phyloP scores from a whole-genome alignment of 2,797 vertebrate genomes.

The Falco berigora region DNA sequence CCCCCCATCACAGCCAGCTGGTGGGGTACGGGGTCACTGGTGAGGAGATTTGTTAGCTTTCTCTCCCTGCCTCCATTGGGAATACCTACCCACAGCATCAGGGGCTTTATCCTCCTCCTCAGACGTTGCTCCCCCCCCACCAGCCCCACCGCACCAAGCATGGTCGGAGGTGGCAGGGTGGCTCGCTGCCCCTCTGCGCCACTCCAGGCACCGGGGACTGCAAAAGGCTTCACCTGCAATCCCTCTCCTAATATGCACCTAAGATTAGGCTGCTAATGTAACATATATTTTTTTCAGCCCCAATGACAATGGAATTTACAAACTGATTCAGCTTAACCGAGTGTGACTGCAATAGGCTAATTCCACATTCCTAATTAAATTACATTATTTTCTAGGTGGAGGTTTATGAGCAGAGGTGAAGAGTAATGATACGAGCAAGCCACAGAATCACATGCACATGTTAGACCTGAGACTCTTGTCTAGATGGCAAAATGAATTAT shows the following conservation, averaged over 20 bases:
- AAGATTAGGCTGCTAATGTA: not conserved
- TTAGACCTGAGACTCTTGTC: not conserved
- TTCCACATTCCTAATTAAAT: constrained; percentile 64
- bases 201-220: not conserved
- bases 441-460: not conserved
- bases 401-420: constrained; percentile 43
- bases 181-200: not conserved
- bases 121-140: not conserved
- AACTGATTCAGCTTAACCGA: constrained; percentile 15
- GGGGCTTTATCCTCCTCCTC: not conserved
- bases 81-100: accelerated
- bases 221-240: not conserved
- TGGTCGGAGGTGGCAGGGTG: not conserved
- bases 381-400: constrained; percentile 31
- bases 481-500: not conserved
- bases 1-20: not conserved
- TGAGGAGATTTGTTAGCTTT: not conserved
- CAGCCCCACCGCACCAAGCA: accelerated
- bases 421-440: not conserved
- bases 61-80: not conserved
- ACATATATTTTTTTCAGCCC: not conserved
- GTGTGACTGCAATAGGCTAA: constrained; percentile 28
- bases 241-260: not conserved
- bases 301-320: constrained; percentile 16
- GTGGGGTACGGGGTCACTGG: not conserved